phyloP scores from a whole-genome alignment of 2,113 vertebrate species.

The Hucho hucho region DNA sequence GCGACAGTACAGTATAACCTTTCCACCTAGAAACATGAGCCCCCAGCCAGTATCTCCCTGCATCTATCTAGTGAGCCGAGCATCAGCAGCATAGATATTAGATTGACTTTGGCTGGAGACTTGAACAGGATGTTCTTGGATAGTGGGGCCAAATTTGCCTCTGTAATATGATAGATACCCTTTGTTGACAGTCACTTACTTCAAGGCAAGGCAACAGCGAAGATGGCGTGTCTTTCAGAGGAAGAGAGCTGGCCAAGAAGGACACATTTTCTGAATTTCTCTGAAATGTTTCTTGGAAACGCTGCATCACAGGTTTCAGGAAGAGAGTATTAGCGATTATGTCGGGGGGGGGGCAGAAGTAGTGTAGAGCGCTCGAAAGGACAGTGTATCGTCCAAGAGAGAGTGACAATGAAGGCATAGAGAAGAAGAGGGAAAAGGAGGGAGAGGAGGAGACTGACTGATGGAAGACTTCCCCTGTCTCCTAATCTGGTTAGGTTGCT shows the following conservation, averaged over 20 bases:
- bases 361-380: slow-evolving; percentile 18
- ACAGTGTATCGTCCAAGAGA: slow-evolving; percentile 41
- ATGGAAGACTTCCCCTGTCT: slow-evolving; percentile 59
- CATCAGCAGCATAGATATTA: neutral
- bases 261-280: slow-evolving; percentile 28
- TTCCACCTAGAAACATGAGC: neutral
- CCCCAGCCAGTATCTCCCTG: neutral
- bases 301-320: neutral
- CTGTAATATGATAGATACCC: neutral
- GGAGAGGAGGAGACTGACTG: slow-evolving; percentile 34
- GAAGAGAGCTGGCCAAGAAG: neutral
- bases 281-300: slow-evolving; percentile 33
- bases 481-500: slow-evolving; percentile 63
- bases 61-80: no score
- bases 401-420: slow-evolving; percentile 55
- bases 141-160: neutral
- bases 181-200: slow-evolving; percentile 6
- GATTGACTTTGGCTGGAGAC: neutral
- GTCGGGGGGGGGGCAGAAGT: slow-evolving; percentile 10
- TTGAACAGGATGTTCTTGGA: slow-evolving; percentile 3
- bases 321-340: slow-evolving; percentile 14
- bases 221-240: neutral
- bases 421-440: slow-evolving; percentile 13
- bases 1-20: neutral
- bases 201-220: neutral